phyloP scores from a whole-genome alignment of 2,113 vertebrate genomes.

The Regulus satrapa region DNA sequence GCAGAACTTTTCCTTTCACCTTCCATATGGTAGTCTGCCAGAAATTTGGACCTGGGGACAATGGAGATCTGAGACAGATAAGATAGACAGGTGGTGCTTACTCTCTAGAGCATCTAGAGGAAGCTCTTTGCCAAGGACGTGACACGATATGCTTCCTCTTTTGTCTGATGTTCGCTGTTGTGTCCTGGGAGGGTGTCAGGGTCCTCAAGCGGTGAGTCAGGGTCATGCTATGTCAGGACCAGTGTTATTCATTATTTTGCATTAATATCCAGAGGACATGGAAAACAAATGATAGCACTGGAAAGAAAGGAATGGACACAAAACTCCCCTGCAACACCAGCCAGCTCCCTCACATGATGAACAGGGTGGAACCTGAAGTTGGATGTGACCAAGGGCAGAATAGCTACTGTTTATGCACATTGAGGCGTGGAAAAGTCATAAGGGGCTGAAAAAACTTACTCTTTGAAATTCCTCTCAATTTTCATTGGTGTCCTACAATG shows the following conservation, averaged over 20 bases:
- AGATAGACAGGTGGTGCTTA: neutral
- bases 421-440: neutral
- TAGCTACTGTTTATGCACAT: neutral
- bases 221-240: neutral
- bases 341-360: neutral
- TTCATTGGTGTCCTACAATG: neutral
- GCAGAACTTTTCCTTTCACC: neutral
- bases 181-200: neutral
- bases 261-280: neutral
- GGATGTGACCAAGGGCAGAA: neutral
- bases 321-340: neutral
- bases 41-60: neutral
- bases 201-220: neutral
- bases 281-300: neutral
- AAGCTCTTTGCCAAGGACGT: neutral
- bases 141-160: neutral
- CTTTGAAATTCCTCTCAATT: neutral
- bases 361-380: neutral
- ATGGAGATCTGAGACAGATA: neutral
- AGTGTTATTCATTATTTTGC: neutral
- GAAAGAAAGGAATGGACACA: neutral
- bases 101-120: neutral
- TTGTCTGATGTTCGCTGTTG: neutral
- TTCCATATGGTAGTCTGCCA: neutral
- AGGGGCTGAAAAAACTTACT: neutral